These are phyloP conservation scores for Lapara coniferarum DNA, from an alignment of 2,888 invertebrate species.

Conservation along the genomic window DNA sequence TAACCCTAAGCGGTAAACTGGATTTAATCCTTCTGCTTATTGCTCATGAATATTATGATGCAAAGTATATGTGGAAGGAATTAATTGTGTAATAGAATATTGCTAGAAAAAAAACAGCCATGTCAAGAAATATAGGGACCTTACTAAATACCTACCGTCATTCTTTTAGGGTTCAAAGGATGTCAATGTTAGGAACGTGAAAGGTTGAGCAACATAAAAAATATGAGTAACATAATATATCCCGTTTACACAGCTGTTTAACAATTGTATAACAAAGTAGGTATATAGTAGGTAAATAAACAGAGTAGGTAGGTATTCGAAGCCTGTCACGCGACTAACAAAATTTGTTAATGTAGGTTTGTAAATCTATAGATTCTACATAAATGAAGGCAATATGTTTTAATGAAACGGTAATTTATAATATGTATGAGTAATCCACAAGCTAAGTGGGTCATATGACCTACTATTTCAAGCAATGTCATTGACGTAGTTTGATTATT, in stretches of 20 bases:
- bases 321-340: neutral
- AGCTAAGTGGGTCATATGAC: neutral
- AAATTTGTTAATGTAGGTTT: constrained; percentile 4
- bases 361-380: neutral
- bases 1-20: no score
- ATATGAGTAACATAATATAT: no score
- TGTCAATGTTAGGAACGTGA: no score
- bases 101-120: no score
- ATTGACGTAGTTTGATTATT: neutral
- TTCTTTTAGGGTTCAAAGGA: no score
- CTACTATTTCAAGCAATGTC: neutral
- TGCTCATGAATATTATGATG: no score
- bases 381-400: neutral
- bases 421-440: neutral
- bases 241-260: neutral
- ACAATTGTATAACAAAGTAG: neutral
- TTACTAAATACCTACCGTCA: no score
- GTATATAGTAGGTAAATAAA: neutral
- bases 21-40: no score
- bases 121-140: no score
- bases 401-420: neutral
- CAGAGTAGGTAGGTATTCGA: no score
- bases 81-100: no score
- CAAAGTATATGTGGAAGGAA: no score
- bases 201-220: neutral